Base-by-base conservation (phyloP, 2,888 invertebrate species). In the Anarsia innoxiella region DNA sequence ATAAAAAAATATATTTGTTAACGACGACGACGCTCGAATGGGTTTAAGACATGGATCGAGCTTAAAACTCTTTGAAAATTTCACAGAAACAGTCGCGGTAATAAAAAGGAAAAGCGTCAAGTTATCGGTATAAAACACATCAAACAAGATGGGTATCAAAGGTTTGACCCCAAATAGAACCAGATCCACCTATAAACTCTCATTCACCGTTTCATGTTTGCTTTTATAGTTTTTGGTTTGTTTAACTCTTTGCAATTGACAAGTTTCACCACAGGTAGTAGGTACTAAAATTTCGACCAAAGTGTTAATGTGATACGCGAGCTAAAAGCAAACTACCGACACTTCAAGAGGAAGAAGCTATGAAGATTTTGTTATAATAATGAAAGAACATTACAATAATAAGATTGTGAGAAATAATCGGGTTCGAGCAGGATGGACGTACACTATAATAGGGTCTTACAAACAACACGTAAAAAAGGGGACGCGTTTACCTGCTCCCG, bases 401-500 rank as follows among this genome's bases (percentile, higher is more conserved):
- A 25, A 25, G 25, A 25, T 23, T 23, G 15, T 25, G 41, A 46
- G 40, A 42, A 46, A 42, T 45, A 44, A 41, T 51, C 47, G 49
- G 45, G 49, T 43, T 46, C 46, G 40, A 42, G 45, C 51, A 53
- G 53, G 56, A 56, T 53, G 53, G 51, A 49, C 52, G 43, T 45
- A 44, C 51, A 45, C n/a, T n/a, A 59, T 57, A 57, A 66, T 59
- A 65, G 66, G 61, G 57, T 54, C 60, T 64, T 59, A 59, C 61
- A 58, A 66, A 59, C 53, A 53, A 46, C 49, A 45, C 45, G 54
- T 59, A 73, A 77, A 79, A 79, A 79, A 75, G 59, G 60, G 77
- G 77, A 68, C 68, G 66, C 59, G 56, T 66, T 67, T 82, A 82
- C 79, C 78, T 78, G 79, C 72, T 64, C 56, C 49, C 33, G 25